These are phyloP conservation scores for Crambe crambe DNA, from an alignment of 37 sponge, comb jelly and placozoan genomes.

Conservation along the genomic window DNA sequence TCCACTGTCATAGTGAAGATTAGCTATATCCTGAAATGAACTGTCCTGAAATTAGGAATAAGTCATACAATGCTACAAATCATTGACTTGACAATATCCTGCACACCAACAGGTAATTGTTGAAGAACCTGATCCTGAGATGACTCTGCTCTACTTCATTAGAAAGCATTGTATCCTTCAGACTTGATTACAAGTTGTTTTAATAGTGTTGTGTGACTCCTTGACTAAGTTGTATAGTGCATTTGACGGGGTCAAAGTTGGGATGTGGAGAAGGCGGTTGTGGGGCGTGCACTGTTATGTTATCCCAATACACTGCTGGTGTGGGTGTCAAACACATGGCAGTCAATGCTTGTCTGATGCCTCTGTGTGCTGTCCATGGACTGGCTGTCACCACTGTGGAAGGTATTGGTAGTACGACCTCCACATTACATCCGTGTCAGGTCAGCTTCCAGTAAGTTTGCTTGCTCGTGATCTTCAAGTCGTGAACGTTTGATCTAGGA, in stretches of 20 bases:
- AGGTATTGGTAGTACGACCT: constrained; percentile 76
- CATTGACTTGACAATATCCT: too few species aligned
- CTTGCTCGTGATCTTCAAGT: neutral
- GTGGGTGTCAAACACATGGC: constrained; percentile 56
- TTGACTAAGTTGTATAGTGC: constrained; percentile 27
- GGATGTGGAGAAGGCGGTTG: constrained; percentile 94
- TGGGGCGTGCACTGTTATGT: constrained; percentile 95
- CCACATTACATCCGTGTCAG: constrained; percentile 78
- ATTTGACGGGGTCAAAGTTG: constrained; percentile 82
- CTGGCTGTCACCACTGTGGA: constrained; percentile 90
- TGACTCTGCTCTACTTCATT: constrained; percentile 77
- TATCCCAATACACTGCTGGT: constrained; percentile 53
- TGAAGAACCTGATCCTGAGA: constrained; percentile 72
- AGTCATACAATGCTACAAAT: too few species aligned
- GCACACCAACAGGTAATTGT: constrained; percentile 56
- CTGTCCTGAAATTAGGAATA: too few species aligned
- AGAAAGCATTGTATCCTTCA: constrained; percentile 65
- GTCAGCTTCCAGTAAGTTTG: constrained; percentile 11
- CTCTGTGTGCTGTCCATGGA: constrained; percentile 78
- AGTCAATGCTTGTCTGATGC: constrained; percentile 84
- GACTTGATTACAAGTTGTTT: too few species aligned
- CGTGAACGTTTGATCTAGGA: constrained; percentile 31
- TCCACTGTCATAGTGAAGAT: too few species aligned
- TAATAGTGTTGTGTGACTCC: neutral
- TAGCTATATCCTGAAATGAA: too few species aligned